A percentile compares a stretch with the other conserved stretches of the same genome.
These are phyloP conservation scores for Onychomys leucogaster DNA, from an alignment of 2,797 vertebrate species.

Conservation along the genomic window DNA sequence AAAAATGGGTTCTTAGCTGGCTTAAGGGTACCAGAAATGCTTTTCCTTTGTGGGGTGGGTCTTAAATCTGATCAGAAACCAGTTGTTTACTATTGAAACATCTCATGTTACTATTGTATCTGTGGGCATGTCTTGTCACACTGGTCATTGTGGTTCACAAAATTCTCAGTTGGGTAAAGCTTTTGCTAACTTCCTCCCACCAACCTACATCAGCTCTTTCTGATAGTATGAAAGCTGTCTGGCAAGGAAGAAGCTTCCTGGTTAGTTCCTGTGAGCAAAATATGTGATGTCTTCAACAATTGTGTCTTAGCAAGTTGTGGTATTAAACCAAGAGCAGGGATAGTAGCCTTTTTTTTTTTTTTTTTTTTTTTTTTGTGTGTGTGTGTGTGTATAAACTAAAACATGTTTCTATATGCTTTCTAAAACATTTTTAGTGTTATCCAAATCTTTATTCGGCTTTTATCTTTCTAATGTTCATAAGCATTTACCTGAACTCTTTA, in stretches of 20 bases:
- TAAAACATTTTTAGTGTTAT: neutral
- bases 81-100: neutral
- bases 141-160: neutral
- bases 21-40: neutral
- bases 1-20: neutral
- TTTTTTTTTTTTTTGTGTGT: no score
- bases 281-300: neutral
- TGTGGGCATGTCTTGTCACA: neutral
- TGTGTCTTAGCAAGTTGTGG: neutral
- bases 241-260: neutral
- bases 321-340: neutral
- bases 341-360: no score
- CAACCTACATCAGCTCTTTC: neutral
- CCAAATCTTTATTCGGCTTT: neutral
- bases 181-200: neutral
- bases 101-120: neutral
- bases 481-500: constrained; percentile 22
- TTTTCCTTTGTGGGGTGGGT: neutral
- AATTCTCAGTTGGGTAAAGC: neutral
- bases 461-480: constrained; percentile 38
- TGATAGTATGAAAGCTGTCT: neutral
- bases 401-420: neutral
- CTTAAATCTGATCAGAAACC: neutral
- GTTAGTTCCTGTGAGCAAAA: neutral
- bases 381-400: neutral